phyloP scores from a whole-genome alignment of 1,140 invertebrate species.

The Drusus annulatus region DNA sequence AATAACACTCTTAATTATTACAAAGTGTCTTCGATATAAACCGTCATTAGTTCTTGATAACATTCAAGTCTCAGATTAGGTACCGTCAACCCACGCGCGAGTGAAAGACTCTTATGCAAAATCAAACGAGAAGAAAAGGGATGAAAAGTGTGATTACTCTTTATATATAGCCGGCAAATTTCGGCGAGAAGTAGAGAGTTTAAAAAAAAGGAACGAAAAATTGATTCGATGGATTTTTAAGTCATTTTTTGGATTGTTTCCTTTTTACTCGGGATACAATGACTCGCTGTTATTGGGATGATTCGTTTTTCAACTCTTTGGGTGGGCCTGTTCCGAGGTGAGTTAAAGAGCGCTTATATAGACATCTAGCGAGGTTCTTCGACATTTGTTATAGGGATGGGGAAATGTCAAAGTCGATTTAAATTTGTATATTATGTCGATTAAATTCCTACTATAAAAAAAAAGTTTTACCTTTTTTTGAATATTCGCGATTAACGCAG shows the following conservation, averaged over 20 bases:
- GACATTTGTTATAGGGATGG: neutral
- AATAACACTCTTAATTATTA: too few relatives aligned
- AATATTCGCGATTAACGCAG: too few relatives aligned
- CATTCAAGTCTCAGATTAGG: neutral
- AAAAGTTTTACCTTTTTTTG: too few relatives aligned
- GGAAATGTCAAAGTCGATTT: neutral
- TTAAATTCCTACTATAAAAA: too few relatives aligned
- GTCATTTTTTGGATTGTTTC: neutral
- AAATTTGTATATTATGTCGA: too few relatives aligned
- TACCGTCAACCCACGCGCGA: slow-evolving; percentile 5
- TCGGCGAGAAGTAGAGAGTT: neutral
- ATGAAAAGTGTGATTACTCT: slow-evolving; percentile 9
- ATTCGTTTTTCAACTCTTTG: slow-evolving; percentile 11
- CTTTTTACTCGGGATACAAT: neutral
- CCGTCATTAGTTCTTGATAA: neutral
- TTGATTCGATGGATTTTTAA: neutral
- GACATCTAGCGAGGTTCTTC: slow-evolving; percentile 35
- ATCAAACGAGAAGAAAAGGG: neutral
- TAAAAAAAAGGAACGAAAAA: neutral
- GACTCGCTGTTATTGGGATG: neutral
- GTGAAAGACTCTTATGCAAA: neutral
- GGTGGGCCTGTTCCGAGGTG: slow-evolving; percentile 18
- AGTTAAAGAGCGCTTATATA: slow-evolving; percentile 42
- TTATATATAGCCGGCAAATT: neutral
- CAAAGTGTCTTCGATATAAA: slow-evolving; percentile 8